Evolutionary conservation across 2,113 vertebrate species (phyloP).

Genomic region (Amblyornis subalaris): DNA sequence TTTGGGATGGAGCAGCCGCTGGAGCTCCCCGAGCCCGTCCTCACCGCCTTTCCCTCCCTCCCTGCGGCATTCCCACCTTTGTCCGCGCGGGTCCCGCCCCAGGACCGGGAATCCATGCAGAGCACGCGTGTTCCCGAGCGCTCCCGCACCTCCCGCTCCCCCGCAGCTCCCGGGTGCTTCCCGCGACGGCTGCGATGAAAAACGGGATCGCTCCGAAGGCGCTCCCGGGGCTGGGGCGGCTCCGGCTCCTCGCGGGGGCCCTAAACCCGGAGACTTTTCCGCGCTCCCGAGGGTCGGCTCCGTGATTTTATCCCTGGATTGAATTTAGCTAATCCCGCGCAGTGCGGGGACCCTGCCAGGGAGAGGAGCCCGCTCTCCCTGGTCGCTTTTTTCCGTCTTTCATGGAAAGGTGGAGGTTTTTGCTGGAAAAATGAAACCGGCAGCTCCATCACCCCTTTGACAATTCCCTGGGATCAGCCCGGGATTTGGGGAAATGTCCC

Average conservation of each 20-base stretch:
- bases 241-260: neutral
- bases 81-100: too few relatives aligned
- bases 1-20: neutral
- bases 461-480: neutral
- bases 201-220: neutral
- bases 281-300: neutral
- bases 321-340: neutral
- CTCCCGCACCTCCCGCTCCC: neutral
- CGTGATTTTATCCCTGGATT: neutral
- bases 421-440: neutral
- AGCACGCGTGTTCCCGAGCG: neutral
- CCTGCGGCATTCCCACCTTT: neutral
- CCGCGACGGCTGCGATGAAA: neutral
- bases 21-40: neutral
- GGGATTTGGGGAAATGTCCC: neutral
- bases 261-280: neutral
- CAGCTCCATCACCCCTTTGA: accelerated
- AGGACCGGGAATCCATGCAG: accelerated
- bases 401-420: neutral
- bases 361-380: neutral
- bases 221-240: neutral
- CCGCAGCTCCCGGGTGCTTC: neutral
- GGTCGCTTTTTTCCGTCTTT: neutral
- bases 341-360: accelerated
- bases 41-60: neutral